phyloP scores from a whole-genome alignment of 2,888 invertebrate genomes.

The Patella pellucida region DNA sequence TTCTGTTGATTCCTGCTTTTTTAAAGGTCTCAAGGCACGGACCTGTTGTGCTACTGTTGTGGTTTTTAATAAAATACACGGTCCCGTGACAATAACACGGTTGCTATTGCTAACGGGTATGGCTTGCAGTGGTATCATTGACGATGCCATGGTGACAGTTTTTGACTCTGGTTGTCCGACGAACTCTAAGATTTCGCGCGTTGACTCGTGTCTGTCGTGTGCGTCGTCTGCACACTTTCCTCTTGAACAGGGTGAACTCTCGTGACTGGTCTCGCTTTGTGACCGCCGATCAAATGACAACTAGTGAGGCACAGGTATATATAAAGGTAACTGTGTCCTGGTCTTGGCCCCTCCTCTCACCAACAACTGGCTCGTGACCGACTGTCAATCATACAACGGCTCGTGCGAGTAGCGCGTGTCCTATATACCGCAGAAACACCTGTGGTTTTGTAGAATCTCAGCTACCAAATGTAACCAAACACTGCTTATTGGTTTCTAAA shows the following conservation, averaged over 20 bases:
- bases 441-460: background rate
- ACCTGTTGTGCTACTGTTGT: constrained; percentile 29
- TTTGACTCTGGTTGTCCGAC: too few relatives aligned
- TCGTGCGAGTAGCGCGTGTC: constrained; percentile 33
- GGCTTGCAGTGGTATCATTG: constrained; percentile 21
- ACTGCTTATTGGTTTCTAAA: background rate
- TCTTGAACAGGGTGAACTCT: constrained; percentile 8
- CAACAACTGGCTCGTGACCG: constrained; percentile 20
- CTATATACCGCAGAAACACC: constrained; percentile 8
- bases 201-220: constrained; percentile 16
- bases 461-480: constrained; percentile 2
- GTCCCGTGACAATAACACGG: constrained; percentile 22
- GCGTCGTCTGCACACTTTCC: background rate
- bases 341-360: constrained; percentile 19
- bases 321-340: constrained; percentile 9
- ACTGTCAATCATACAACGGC: constrained; percentile 27
- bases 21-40: constrained; percentile 24
- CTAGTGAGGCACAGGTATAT: background rate
- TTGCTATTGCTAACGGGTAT: constrained; percentile 21
- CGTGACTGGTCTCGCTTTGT: constrained; percentile 16
- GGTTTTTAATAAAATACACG: constrained; percentile 30
- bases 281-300: constrained; percentile 12
- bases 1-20: constrained; percentile 18
- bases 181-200: background rate
- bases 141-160: background rate